phyloP scores from a whole-genome alignment of 2,797 vertebrate species.

The Perodicticus potto region DNA sequence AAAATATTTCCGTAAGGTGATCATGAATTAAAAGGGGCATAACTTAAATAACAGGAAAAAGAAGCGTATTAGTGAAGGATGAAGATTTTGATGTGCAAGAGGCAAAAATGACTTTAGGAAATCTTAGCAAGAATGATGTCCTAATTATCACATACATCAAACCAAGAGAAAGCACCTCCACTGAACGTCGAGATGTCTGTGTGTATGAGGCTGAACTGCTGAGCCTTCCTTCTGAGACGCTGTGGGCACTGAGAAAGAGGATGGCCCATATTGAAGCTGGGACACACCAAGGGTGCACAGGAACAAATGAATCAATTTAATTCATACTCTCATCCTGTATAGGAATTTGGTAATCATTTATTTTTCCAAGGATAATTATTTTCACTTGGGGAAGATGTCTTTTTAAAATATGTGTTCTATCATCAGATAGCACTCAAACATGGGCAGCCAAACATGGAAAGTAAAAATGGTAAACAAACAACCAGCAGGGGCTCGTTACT shows the following conservation, averaged over 20 bases:
- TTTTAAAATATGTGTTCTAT: not conserved
- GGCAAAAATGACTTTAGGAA: not conserved
- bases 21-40: not conserved
- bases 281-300: not conserved
- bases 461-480: not conserved
- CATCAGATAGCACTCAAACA: not conserved
- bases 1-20: not conserved
- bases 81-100: not conserved
- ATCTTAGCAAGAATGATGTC: not conserved
- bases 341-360: not conserved
- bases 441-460: not conserved
- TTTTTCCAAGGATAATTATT: not conserved
- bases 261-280: not conserved
- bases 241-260: not conserved
- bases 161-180: not conserved
- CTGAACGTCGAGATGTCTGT: not conserved
- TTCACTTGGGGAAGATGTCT: not conserved
- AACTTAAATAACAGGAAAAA: not conserved
- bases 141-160: not conserved
- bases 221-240: not conserved
- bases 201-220: not conserved
- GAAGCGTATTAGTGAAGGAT: rapidly evolving
- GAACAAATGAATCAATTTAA: not conserved
- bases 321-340: not conserved
- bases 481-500: not conserved